Conservation (phyloP, 1,140 invertebrate species). For the Acromyrmex charruanus region DNA sequence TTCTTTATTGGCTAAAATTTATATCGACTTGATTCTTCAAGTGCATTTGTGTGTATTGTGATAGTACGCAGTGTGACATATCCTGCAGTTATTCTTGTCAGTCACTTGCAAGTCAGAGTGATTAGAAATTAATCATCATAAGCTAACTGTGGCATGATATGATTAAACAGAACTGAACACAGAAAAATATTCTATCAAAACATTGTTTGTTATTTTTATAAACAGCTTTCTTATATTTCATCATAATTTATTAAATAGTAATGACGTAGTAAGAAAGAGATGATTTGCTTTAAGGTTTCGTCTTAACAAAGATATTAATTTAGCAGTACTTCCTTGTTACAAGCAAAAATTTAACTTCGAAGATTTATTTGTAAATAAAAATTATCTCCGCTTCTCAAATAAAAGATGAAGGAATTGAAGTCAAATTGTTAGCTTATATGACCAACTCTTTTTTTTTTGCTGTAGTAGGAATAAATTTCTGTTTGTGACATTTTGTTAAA, state of each 20-base stretch:
- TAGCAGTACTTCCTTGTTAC: no score
- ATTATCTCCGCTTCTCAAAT: no score
- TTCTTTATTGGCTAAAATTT: background rate
- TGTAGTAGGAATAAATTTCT: no score
- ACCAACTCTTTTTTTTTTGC: no score
- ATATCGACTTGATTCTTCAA: background rate
- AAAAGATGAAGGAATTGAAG: no score
- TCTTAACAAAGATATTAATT: no score
- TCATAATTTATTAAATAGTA: background rate
- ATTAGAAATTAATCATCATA: background rate
- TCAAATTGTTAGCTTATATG: no score
- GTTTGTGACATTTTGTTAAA: no score
- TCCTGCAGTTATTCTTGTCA: background rate
- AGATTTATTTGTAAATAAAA: no score
- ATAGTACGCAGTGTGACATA: background rate
- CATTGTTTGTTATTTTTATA: conserved; percentile 39
- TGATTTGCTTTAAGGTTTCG: no score
- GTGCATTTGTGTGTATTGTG: background rate
- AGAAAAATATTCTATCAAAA: conserved; percentile 7
- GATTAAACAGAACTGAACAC: background rate
- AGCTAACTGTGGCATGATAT: background rate
- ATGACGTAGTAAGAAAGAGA: no score
- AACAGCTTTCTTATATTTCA: conserved; percentile 8
- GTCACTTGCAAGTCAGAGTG: background rate
- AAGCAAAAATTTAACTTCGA: no score